Evolutionary conservation across 2,797 vertebrate genomes (phyloP).

Genomic region (Sebastes nivosus): DNA sequence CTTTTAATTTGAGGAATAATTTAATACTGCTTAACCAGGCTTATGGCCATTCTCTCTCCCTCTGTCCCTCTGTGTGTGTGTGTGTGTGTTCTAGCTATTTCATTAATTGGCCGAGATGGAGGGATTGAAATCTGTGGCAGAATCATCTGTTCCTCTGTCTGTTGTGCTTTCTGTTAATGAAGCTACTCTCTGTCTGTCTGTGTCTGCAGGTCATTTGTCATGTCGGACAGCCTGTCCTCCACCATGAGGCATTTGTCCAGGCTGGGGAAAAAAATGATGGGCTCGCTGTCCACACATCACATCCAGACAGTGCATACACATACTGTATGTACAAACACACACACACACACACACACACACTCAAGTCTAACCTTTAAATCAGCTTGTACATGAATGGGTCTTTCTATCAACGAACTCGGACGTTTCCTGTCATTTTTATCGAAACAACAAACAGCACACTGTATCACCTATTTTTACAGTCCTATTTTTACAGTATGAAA

Average conservation of each 20-base stretch:
- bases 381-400: neutral
- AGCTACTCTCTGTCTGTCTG: slow-evolving; percentile 36
- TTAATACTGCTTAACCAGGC: slow-evolving; percentile 70
- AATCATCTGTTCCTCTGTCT: slow-evolving; percentile 70
- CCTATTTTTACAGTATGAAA: neutral
- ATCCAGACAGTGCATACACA: slow-evolving; percentile 6
- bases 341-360: neutral
- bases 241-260: slow-evolving; percentile 59
- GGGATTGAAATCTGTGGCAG: slow-evolving; percentile 65
- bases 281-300: slow-evolving; percentile 36
- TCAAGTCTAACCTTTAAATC: slow-evolving; percentile 11
- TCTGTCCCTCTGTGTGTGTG: slow-evolving; percentile 30
- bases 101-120: slow-evolving; percentile 69
- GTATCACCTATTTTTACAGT: too few species aligned
- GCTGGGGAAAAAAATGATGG: slow-evolving; percentile 47
- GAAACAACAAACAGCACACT: neutral
- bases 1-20: slow-evolving; percentile 75
- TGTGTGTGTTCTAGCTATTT: slow-evolving; percentile 51
- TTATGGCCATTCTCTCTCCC: slow-evolving; percentile 48
- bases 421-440: neutral
- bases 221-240: slow-evolving; percentile 51
- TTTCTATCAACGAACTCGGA: neutral
- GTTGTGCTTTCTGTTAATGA: slow-evolving; percentile 70
- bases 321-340: neutral
- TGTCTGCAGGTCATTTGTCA: slow-evolving; percentile 56